Evolutionary conservation across 2,888 invertebrate genomes (phyloP), one percentile per base, ranked within the genome.

Genomic region (Coenonympha arcania): DNA sequence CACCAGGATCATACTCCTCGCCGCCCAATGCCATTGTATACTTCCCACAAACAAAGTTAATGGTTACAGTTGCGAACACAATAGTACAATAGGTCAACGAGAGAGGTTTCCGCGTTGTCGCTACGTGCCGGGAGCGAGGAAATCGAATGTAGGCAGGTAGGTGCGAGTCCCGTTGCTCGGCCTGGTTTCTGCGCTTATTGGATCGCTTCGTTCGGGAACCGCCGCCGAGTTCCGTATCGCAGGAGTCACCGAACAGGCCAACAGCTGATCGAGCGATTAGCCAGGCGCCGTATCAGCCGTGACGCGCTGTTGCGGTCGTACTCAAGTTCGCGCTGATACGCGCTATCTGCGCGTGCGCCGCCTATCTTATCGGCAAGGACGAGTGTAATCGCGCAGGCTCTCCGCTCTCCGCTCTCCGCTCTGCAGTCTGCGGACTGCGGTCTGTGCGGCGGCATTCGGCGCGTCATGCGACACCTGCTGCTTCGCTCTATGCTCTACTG

Each of bases 361-460:
- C 19, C n/a, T 52, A 48, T 48, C 44, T 52, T 48, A 48, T 48
- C 48, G 31, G 48, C 43, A 40, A 48, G 52, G 52, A 48, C 52
- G 44, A 31, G 20, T 19, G 18, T 16, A 47, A 47, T 40, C 47
- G 11, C 13, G 4, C 30, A 6, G 18, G 16, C 33, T 33, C 33
- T 1, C 15, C 33, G 8, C 8, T n/a, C 2, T 13, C 31, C 2
- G 15, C 15, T n/a, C 2, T 3, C 4, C 19, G 18, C 13, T 13
- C 31, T 2, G 28, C 28, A 2, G n/a, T 11, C 28, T 6, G 19
- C 19, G n/a, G 3, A 1, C 3, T 4, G 18, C 20, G 33, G 8
- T 4, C 34, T 4, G 18, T n/a, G 18, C 4, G 0, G 0, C 34
- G n/a, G 19, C 19, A 8, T 9, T 18, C 1, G 11, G 11, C 6